Evolutionary conservation across 2,113 vertebrate genomes (phyloP).

Genomic region (Oryzias melastigma): DNA sequence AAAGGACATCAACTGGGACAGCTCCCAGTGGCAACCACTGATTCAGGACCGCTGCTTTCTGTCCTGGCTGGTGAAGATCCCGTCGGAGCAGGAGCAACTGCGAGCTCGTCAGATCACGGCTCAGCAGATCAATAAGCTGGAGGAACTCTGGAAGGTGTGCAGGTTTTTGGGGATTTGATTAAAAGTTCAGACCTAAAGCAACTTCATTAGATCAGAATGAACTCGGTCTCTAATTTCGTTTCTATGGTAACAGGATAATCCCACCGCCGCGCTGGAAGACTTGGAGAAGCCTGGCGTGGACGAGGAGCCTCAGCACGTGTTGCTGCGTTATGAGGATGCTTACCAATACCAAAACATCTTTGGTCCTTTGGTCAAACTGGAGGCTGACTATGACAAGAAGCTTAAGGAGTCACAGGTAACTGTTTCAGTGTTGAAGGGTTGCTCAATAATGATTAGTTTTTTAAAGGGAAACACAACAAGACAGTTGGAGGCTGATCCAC

Average conservation of each 20-base stretch:
- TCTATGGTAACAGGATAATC: constrained; percentile 85
- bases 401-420: constrained; percentile 98
- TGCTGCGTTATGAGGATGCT: constrained; percentile 95
- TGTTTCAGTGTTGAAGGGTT: neutral
- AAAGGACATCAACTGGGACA: constrained; percentile 99
- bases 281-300: constrained; percentile 97
- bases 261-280: constrained; percentile 93
- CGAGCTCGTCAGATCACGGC: constrained; percentile 95
- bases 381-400: constrained; percentile 98
- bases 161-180: neutral
- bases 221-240: neutral
- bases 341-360: constrained; percentile 99
- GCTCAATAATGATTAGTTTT: too few species aligned
- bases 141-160: constrained; percentile 96
- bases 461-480: too few species aligned
- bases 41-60: constrained; percentile 98
- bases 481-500: too few species aligned
- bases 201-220: too few species aligned
- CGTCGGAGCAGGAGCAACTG: constrained; percentile 96
- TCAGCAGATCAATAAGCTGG: constrained; percentile 97
- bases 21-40: constrained; percentile 97
- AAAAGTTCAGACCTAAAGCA: too few species aligned
- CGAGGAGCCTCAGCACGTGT: constrained; percentile 95
- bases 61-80: constrained; percentile 98
- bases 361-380: constrained; percentile 95